Base-by-base conservation (phyloP, 2,113 vertebrate species). In the Procapra przewalskii region DNA sequence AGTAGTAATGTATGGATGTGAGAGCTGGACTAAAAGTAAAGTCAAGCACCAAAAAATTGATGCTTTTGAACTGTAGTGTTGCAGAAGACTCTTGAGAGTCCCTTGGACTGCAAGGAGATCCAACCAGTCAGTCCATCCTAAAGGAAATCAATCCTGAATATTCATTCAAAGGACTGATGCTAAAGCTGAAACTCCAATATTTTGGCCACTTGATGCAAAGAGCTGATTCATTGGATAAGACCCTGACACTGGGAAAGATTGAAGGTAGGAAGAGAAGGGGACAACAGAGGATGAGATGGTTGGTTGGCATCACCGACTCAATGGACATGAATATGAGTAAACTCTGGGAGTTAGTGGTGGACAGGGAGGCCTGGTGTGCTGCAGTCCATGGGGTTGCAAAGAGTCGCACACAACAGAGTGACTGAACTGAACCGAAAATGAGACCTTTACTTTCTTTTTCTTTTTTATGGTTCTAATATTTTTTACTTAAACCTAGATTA, bases 1-100 rank as follows among this genome's bases (percentile, higher is more conserved):
- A 71, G 64, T 71, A n/a, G 64, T 67, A 4, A n/a, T 67, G 16
- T 67, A 21, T 21, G n/a, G 8, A 67, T 67, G 8, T 67, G 33
- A 67, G 33, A 67, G 33, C 36, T 67, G 17, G 17, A 71, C n/a
- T 71, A 19, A 21, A 71, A 67, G 5, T 33, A 67, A 36, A 67
- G 33, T 33, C 0, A 17, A 67, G 2, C 0, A 0, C n/a, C 2
- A 2, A 67, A 67, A 19, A 67, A 67, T 67, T 67, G 64, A 19
- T n/a, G 16, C 16, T 17, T n/a, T 64, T 64, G 15, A 64, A 36
- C 64, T 67, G 33, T 19, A 8, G 16, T 67, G 14, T 67, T n/a
- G 64, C 4, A n/a, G 7, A 67, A 67, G 64, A 67, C 64, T 67
- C 33, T 67, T 19, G 4, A 67, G 48, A 50, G 48, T 50, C 12